A percentile compares a stretch with the other conserved stretches of the same genome.
Evolutionary conservation across 2,888 invertebrate species (phyloP).

Genomic region (Troides aeacus): DNA sequence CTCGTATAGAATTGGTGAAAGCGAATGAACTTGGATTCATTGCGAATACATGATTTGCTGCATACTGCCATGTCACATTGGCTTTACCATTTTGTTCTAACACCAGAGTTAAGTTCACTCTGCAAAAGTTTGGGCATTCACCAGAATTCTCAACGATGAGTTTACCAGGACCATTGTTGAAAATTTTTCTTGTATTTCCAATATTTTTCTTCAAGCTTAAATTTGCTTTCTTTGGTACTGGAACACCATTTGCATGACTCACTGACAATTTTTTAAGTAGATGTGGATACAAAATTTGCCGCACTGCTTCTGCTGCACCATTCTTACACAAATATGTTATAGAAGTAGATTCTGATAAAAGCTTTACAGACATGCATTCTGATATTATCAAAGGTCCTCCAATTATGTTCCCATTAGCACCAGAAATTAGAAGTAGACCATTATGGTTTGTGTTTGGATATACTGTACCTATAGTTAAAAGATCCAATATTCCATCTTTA

Average conservation of each 20-base stretch:
- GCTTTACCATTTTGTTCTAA: slow-evolving; percentile 77
- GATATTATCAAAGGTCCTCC: slow-evolving; percentile 81
- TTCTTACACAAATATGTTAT: slow-evolving; percentile 81
- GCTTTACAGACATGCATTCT: slow-evolving; percentile 80
- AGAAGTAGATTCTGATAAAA: slow-evolving; percentile 77
- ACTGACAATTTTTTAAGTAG: slow-evolving; percentile 55
- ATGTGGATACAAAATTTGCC: slow-evolving; percentile 58
- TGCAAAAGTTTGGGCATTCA: slow-evolving; percentile 84
- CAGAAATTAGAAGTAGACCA: slow-evolving; percentile 84
- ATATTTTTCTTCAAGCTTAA: slow-evolving; percentile 79
- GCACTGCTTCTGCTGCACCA: slow-evolving; percentile 78
- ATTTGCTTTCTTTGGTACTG: slow-evolving; percentile 70
- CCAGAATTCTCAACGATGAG: slow-evolving; percentile 86
- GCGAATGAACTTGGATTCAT: slow-evolving; percentile 86
- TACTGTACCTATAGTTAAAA: slow-evolving; percentile 81
- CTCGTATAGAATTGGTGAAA: slow-evolving; percentile 82
- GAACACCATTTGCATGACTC: slow-evolving; percentile 52
- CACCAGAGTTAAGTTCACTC: slow-evolving; percentile 80
- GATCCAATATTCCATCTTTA: slow-evolving; percentile 84
- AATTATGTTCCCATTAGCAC: slow-evolving; percentile 83
- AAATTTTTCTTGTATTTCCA: slow-evolving; percentile 79
- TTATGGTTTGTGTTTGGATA: slow-evolving; percentile 78
- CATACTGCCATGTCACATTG: slow-evolving; percentile 81
- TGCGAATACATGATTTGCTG: slow-evolving; percentile 83
- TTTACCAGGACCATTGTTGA: slow-evolving; percentile 81